A percentile compares a stretch with the other conserved stretches of the same genome.
Conservation (phyloP, 2,113 vertebrate species). For the Microtus richardsoni region DNA sequence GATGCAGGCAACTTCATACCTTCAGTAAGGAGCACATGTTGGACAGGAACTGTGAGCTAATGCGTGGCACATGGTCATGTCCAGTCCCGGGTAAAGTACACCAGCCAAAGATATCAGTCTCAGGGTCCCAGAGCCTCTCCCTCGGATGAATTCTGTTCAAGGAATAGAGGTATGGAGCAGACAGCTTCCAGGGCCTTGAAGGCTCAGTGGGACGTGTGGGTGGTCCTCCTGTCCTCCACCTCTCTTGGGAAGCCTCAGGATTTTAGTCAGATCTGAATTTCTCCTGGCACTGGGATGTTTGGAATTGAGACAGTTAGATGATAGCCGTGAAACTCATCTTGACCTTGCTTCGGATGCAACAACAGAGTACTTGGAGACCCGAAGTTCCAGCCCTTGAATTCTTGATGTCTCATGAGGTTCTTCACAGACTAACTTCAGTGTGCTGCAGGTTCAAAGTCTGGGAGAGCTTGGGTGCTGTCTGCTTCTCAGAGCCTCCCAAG, state of each 20-base stretch:
- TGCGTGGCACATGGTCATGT: not conserved
- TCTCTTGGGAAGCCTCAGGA: not conserved
- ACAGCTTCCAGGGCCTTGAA: not conserved
- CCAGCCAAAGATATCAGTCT: not conserved
- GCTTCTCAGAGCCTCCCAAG: not conserved
- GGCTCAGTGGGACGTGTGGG: rapidly evolving
- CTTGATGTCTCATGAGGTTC: not conserved
- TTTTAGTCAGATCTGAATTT: not conserved
- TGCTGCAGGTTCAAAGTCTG: not conserved
- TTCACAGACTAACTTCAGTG: not conserved
- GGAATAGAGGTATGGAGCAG: rapidly evolving
- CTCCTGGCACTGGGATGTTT: not conserved
- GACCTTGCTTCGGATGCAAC: not conserved
- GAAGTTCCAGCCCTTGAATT: not conserved
- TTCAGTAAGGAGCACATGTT: not conserved
- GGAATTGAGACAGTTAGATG: not conserved
- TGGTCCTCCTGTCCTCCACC: not conserved
- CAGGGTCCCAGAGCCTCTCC: not conserved
- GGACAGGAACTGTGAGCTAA: not conserved
- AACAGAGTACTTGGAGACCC: too few species aligned
- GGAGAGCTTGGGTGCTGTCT: too few species aligned
- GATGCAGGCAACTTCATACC: not conserved
- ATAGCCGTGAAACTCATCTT: too few species aligned
- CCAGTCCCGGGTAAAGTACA: not conserved
- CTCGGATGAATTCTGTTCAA: not conserved